phyloP scores from a whole-genome alignment of 1,140 invertebrate genomes.

The Pseudomyrmex sp. region DNA sequence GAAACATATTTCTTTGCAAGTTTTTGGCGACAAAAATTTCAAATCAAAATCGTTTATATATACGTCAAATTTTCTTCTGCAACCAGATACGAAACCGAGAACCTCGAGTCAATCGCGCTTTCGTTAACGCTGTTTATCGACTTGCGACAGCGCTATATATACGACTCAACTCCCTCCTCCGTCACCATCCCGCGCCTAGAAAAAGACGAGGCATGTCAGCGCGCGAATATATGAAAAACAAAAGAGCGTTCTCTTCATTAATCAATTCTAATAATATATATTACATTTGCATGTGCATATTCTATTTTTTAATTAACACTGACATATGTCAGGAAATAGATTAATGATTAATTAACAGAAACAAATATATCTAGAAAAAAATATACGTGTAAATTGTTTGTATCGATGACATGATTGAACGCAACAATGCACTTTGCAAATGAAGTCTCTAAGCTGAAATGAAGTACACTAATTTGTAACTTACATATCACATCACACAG shows the following conservation, averaged over 20 bases:
- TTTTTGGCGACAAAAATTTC: not conserved
- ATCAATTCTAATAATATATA: constrained; percentile 16
- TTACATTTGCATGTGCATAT: not conserved
- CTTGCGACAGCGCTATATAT: constrained; percentile 9
- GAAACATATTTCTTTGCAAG: constrained; percentile 67
- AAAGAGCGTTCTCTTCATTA: constrained; percentile 3
- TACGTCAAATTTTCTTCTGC: not conserved
- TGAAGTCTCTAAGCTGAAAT: not conserved
- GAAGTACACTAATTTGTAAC: not conserved
- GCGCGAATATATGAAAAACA: not conserved
- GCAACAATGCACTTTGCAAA: constrained; percentile 1
- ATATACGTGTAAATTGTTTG: not conserved
- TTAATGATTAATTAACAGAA: constrained; percentile 11
- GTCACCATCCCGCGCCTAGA: too few species aligned
- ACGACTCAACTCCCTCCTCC: not conserved
- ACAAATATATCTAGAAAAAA: not conserved
- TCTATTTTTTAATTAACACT: not conserved
- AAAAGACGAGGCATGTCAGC: too few species aligned
- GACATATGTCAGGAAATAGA: not conserved
- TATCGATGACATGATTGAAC: not conserved
- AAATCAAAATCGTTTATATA: not conserved
- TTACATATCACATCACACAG: not conserved
- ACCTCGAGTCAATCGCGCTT: not conserved
- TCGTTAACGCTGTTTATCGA: not conserved
- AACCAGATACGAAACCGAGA: too few species aligned